Evolutionary conservation across 2,113 vertebrate genomes (phyloP), one percentile per base, ranked within the genome.

Genomic region (Chloebia gouldiae): DNA sequence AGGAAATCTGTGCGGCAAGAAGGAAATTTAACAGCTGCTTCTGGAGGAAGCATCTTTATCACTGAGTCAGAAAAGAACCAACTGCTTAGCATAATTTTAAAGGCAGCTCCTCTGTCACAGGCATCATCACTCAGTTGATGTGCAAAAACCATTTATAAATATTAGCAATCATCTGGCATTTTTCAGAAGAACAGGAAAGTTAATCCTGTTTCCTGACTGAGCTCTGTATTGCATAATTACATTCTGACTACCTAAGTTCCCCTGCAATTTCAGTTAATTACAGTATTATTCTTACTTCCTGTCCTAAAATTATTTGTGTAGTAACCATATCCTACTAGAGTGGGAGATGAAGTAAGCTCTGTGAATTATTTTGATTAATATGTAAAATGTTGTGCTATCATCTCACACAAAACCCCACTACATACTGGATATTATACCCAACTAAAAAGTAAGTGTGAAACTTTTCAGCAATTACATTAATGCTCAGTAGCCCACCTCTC

Each of bases 251-350:
- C 92, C 80, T 94, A 96, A 86, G 65, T 95, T 96, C 92, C 93
- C 94, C 82, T 92, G 93, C 60, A 96, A 96, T 96, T 96, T 92
- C 76, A 92, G 86, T 92, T 97, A 96, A 97, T 97, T 96, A 88
- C 92, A 92, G 82, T 86, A 96, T 96, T 97, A 95, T 97, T 97
- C 95, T 95, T 94, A 95, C 86, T 96, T 97, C 95, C 96, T 94
- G 94, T 95, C 69, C 72, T 84, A 86, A 94, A 96, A 83, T 92
- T 95, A 96, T 96, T 97, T 96, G 88, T 94, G 69, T 94, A 93
- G 96, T 94, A 96, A 96, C 88, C n/a, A 51, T 95, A 96, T 92
- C 86, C 90, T 90, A 86, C 88, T 61, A 53, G 76, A 88, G 69
- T 90, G 72, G 86, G 90, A 86, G 80, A 97, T 95, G 93, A 95